phyloP scores from a whole-genome alignment of 2,797 vertebrate genomes.

The Phrynocephalus guinanensis region DNA sequence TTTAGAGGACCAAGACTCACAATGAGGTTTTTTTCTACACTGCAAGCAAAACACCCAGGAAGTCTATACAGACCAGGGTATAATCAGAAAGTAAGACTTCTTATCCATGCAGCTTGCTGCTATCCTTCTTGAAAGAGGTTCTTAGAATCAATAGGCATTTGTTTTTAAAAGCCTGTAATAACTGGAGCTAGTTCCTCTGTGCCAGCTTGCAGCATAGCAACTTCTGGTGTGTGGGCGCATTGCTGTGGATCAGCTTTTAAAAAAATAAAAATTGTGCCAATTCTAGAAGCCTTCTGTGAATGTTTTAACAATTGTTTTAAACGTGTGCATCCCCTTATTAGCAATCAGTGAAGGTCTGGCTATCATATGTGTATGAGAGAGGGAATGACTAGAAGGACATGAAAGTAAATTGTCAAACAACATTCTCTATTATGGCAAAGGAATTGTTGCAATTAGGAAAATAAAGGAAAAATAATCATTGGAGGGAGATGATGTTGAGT shows the following conservation, averaged over 20 bases:
- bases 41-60: accelerated
- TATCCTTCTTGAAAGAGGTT: not conserved
- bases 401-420: not conserved
- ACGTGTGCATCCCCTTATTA: not conserved
- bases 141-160: not conserved
- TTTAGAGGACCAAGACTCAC: conserved; percentile 10
- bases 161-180: not conserved
- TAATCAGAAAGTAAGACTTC: not conserved
- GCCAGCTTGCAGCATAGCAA: conserved; percentile 15
- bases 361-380: not conserved
- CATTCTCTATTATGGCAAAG: not conserved
- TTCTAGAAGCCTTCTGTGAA: conserved; percentile 15
- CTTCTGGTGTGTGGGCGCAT: not conserved
- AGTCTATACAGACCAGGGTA: accelerated
- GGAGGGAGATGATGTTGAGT: not conserved
- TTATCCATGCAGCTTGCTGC: not conserved
- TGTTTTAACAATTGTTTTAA: conserved; percentile 12
- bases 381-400: not conserved
- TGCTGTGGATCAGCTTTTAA: not conserved
- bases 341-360: not conserved
- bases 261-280: not conserved
- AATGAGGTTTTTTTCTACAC: not conserved
- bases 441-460: not conserved
- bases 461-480: conserved; percentile 24
- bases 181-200: not conserved